Conservation (phyloP, 2,797 vertebrate species). For the Parauchenoglanis ngamensis region DNA sequence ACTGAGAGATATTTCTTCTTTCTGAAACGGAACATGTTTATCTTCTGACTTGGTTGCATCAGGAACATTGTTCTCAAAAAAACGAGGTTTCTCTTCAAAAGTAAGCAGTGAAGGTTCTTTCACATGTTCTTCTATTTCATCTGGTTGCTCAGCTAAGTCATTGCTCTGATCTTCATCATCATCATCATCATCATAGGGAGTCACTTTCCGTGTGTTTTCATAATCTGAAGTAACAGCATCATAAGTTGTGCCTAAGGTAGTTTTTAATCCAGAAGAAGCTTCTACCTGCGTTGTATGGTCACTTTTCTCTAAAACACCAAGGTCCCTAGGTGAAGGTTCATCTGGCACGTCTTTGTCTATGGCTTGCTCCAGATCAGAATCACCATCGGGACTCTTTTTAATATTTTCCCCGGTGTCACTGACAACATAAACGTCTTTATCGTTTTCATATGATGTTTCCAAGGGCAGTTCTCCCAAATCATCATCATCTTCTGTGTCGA, state of each 20-base stretch:
- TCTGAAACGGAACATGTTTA: slow-evolving; percentile 32
- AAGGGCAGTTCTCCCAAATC: slow-evolving; percentile 28
- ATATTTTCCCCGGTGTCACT: background rate
- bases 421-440: slow-evolving; percentile 12
- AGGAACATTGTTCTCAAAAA: slow-evolving; percentile 15
- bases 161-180: background rate
- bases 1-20: background rate
- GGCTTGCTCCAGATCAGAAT: background rate
- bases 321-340: slow-evolving; percentile 60
- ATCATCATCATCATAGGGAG: slow-evolving; percentile 65
- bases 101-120: slow-evolving; percentile 16
- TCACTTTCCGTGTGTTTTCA: slow-evolving; percentile 80
- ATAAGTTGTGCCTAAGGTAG: slow-evolving; percentile 82
- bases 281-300: slow-evolving; percentile 71
- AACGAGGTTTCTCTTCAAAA: background rate
- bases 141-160: background rate
- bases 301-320: slow-evolving; percentile 59
- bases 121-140: background rate
- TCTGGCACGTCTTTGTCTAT: slow-evolving; percentile 39
- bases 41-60: slow-evolving; percentile 41
- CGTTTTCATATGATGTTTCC: slow-evolving; percentile 46
- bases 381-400: background rate
- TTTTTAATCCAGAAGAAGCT: slow-evolving; percentile 77
- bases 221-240: slow-evolving; percentile 84
- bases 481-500: background rate